Conservation (phyloP, 2,797 vertebrate genomes). For the Sebastolobus altivelis region DNA sequence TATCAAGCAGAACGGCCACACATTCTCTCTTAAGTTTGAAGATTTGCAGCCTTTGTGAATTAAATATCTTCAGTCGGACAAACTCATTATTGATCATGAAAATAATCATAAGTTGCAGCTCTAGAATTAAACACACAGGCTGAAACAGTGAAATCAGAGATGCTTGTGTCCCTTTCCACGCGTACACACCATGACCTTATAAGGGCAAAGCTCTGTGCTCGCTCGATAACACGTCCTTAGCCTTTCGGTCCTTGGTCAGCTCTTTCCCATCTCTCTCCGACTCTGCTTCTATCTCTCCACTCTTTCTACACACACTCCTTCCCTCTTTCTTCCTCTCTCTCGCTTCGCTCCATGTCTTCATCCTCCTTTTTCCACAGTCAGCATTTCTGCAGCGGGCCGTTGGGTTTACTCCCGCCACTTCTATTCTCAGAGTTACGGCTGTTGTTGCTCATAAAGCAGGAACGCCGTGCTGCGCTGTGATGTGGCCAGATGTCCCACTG, state of each 20-base stretch:
- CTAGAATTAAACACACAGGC: background rate
- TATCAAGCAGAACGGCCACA: background rate
- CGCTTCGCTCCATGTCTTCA: slow-evolving; percentile 31
- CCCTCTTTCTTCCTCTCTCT: slow-evolving; percentile 21
- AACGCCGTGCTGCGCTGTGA: slow-evolving; percentile 61
- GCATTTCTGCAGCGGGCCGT: slow-evolving; percentile 58
- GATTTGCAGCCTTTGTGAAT: background rate
- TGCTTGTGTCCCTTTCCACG: slow-evolving; percentile 11
- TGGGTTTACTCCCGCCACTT: slow-evolving; percentile 61
- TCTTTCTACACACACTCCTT: slow-evolving; percentile 33
- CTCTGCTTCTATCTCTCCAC: slow-evolving; percentile 43
- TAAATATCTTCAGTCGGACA: background rate
- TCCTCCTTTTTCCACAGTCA: slow-evolving; percentile 52
- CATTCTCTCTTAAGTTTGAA: background rate
- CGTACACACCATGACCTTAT: slow-evolving; percentile 53
- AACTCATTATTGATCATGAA: background rate
- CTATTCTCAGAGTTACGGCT: slow-evolving; percentile 72
- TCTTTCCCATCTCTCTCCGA: slow-evolving; percentile 52
- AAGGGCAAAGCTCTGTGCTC: slow-evolving; percentile 57
- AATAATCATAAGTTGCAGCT: background rate
- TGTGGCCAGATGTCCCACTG: slow-evolving; percentile 76
- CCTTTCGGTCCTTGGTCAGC: slow-evolving; percentile 45
- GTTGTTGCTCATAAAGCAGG: slow-evolving; percentile 77
- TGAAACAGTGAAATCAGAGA: slow-evolving; percentile 34
- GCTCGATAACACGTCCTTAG: slow-evolving; percentile 41